These are phyloP conservation scores for Haliaeetus leucogaster DNA, from an alignment of 2,113 vertebrate species.

Conservation along the genomic window DNA sequence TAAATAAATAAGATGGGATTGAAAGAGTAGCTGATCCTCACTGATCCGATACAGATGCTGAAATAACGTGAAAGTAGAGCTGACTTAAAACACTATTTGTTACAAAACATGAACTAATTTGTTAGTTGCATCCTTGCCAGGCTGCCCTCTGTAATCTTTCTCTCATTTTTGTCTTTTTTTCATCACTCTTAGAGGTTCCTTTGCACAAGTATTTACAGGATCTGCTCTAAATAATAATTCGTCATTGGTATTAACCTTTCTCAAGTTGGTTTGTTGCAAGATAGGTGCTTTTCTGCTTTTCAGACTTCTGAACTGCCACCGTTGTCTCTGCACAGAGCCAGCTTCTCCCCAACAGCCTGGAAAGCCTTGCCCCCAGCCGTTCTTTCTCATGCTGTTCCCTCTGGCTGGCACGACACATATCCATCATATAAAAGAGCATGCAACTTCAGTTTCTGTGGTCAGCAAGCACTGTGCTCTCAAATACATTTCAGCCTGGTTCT, in stretches of 20 bases:
- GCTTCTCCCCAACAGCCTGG: not conserved
- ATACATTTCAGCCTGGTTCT: not conserved
- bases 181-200: not conserved
- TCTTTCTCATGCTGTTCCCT: not conserved
- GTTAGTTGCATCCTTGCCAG: not conserved
- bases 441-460: not conserved
- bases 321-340: not conserved
- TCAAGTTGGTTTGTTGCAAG: not conserved
- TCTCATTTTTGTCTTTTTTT: not conserved
- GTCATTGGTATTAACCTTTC: not conserved
- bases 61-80: not conserved
- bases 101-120: not conserved
- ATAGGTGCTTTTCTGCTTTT: not conserved
- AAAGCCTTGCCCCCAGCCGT: not conserved
- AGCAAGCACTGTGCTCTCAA: not conserved
- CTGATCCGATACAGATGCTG: constrained; percentile 33
- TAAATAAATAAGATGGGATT: constrained; percentile 40
- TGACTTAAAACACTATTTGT: constrained; percentile 29
- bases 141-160: not conserved
- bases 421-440: not conserved
- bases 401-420: not conserved
- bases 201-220: not conserved
- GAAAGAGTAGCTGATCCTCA: constrained; percentile 28
- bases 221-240: not conserved
- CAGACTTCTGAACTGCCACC: not conserved